Base-by-base conservation (phyloP, 2,888 invertebrate genomes). In the Limenitis arthemis region DNA sequence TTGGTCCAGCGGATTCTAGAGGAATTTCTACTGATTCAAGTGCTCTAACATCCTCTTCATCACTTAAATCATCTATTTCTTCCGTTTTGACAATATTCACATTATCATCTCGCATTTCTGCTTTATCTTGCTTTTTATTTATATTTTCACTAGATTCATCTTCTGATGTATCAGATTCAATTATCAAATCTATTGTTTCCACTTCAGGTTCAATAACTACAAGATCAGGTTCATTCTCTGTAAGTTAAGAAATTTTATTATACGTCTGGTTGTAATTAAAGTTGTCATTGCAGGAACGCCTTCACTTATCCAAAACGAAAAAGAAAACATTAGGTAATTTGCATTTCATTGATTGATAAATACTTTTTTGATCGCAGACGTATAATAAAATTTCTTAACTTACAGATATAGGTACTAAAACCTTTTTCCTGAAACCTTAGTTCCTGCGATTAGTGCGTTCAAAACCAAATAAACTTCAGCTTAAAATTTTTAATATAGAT, bases 101-200 rank as follows among this genome's bases (percentile, higher is more conserved):
- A 47, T 30, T 31, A 9, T 12, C 3, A 30, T 46, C 28, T 1
- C 7, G 11, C 9, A 12, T 37, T 8, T 37, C 11, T 46, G 5
- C 12, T 11, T 28, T 37, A 8, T 11, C 9, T 8, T 38, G 11
- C 6, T 37, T 46, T 38, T 36, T 9, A 9, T 5, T 31, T 29
- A 7, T 12, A 38, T 31, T 29, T 7, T 46, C 12, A 31, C 12
- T 30, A 12, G 36, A 29, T 31, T 41, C 41, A 8, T 32, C 12
- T 53, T 63, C 42, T 56, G 58, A 50, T 4, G 72, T 72, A 30
- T 75, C 73, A 0, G 61, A 58, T 9, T 65, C 69, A 36, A 51
- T n/a, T 28, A 44, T 9, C 11, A 78, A 60, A 39, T 76, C 72
- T 38, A 84, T 79, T 0, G 76, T 79, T 61, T 82, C 83, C 12